These are phyloP conservation scores for Amiota mariae DNA, from an alignment of 2,888 invertebrate species.

Conservation along the genomic window DNA sequence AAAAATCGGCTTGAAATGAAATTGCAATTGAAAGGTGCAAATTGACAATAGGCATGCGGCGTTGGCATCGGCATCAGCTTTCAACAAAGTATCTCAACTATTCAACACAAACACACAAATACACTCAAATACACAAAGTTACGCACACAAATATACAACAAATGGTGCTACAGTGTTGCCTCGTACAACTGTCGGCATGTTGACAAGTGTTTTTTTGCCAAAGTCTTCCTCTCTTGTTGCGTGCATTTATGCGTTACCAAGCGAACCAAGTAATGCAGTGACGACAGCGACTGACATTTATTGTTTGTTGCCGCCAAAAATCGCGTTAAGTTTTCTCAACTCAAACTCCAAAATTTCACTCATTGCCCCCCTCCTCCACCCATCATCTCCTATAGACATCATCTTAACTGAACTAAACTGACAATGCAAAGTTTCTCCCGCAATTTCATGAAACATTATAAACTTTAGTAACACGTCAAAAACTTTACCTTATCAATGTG, in stretches of 20 bases:
- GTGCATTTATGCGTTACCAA: not conserved
- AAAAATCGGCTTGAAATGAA: not conserved
- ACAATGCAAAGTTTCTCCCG: not conserved
- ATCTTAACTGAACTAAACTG: too few species aligned
- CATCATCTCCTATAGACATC: too few species aligned
- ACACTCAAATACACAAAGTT: not conserved
- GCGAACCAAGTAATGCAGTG: not conserved
- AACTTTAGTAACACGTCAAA: slow-evolving; percentile 19
- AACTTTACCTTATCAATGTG: slow-evolving; percentile 13
- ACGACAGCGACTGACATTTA: slow-evolving; percentile 20
- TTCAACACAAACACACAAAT: too few species aligned
- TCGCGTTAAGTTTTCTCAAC: too few species aligned
- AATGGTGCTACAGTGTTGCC: not conserved
- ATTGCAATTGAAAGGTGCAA: slow-evolving; percentile 1
- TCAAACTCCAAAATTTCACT: too few species aligned
- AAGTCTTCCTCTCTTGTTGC: not conserved
- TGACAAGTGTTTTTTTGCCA: not conserved
- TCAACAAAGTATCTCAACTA: too few species aligned
- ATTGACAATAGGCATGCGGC: not conserved
- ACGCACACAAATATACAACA: not conserved
- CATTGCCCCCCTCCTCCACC: too few species aligned
- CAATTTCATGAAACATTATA: slow-evolving; percentile 19
- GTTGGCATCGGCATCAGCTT: too few species aligned
- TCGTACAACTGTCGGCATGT: not conserved
- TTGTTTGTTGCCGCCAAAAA: slow-evolving; percentile 11